Conservation (phyloP, 2,797 vertebrate species). For the Neoniphon sammara region DNA sequence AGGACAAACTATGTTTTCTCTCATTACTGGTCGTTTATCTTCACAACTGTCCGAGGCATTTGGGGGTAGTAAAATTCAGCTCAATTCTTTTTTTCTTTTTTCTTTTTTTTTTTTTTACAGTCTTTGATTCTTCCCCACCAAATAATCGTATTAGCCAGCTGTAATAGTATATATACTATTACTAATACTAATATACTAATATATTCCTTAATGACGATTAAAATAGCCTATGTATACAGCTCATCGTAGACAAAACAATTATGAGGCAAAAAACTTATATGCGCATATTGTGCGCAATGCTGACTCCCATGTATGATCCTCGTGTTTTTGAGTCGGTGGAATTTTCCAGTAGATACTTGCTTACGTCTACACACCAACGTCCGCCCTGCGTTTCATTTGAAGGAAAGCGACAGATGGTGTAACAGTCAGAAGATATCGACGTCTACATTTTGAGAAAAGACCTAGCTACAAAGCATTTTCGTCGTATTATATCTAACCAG, state of each 20-base stretch:
- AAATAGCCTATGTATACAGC: no score
- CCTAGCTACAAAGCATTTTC: background rate
- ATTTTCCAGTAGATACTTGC: conserved; percentile 37
- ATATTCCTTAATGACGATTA: no score
- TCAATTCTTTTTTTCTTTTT: no score
- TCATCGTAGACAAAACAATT: background rate
- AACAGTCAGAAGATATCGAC: fast-evolving
- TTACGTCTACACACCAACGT: background rate
- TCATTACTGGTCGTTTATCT: no score
- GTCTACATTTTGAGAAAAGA: fast-evolving
- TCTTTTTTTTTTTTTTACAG: no score
- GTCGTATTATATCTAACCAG: background rate
- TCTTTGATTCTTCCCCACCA: no score
- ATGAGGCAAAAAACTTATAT: background rate
- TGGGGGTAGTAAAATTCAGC: no score
- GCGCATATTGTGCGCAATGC: conserved; percentile 8
- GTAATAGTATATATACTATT: no score
- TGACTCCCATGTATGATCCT: background rate
- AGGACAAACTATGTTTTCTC: no score
- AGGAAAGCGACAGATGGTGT: background rate
- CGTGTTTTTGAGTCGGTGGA: conserved; percentile 24
- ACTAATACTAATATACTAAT: no score
- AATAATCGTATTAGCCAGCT: no score
- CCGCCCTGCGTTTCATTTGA: background rate
- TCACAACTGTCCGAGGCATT: no score